phyloP scores from a whole-genome alignment of 2,888 invertebrate species.

The Siphlonurus alternatus region DNA sequence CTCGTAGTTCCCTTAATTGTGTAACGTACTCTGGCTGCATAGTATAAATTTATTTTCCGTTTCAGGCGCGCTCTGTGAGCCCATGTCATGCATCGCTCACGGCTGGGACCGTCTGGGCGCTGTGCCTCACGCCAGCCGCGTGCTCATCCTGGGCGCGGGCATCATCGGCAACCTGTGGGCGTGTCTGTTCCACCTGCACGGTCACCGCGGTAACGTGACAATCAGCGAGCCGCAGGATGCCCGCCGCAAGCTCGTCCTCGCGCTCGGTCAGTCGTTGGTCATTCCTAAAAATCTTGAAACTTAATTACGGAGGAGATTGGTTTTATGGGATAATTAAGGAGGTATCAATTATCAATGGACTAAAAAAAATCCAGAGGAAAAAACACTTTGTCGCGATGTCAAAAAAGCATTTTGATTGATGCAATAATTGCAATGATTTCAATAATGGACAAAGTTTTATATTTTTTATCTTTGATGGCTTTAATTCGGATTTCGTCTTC shows the following conservation, averaged over 20 bases:
- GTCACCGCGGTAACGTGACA: slow-evolving; percentile 44
- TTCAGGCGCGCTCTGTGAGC: slow-evolving; percentile 43
- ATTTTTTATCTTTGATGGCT: no score
- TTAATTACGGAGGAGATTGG: background rate
- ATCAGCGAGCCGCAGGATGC: slow-evolving; percentile 44
- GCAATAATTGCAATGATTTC: no score
- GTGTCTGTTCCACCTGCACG: slow-evolving; percentile 44
- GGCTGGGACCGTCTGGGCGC: slow-evolving; percentile 47
- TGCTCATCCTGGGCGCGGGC: slow-evolving; percentile 50
- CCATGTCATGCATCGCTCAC: slow-evolving; percentile 50
- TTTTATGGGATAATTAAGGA: no score
- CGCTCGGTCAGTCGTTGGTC: slow-evolving; percentile 31
- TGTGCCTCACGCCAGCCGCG: slow-evolving; percentile 38
- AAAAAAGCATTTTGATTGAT: no score
- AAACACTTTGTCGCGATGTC: no score
- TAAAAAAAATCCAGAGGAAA: background rate
- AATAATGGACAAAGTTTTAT: no score
- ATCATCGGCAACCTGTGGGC: slow-evolving; percentile 58
- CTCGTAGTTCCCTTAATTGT: background rate
- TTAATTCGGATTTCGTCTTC: no score
- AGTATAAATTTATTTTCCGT: slow-evolving; percentile 24
- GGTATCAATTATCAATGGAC: background rate
- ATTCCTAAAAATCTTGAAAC: slow-evolving; percentile 8
- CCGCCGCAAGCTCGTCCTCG: slow-evolving; percentile 23
- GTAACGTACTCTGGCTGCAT: background rate